Base-by-base conservation (phyloP, 2,888 invertebrate species). In the Leptogaster cylindrica region DNA sequence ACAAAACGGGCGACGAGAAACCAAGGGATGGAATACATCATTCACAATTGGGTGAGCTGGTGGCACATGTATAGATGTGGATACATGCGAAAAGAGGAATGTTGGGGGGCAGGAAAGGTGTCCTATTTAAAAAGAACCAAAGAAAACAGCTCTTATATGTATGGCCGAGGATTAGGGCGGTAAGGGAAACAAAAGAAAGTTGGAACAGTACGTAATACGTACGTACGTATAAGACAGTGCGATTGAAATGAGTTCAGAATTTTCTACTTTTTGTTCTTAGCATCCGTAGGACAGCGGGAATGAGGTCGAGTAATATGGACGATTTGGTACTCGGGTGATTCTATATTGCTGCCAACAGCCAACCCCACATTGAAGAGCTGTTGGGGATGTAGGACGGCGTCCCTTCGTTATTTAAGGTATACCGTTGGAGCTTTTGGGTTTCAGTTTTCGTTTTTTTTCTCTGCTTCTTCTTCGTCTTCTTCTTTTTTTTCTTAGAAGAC, bases 101-200 rank as follows among this genome's bases (percentile, higher is more conserved):
- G 33, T 10, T 6, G 64, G 8, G 33, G 64, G 48, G 48, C 39
- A 46, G 48, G 51, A 64, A 64, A 48, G 64, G 64, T 44, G 64
- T 48, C 64, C 46, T 64, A 64, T 64, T 64, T 64, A 64, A 64
- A 64, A 64, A 48, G 33, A 58, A 48, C 31, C 48, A 64, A 64
- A 64, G 33, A 64, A 64, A 64, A 64, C 64, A 64, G 33, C 48
- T 64, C 33, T 61, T 48, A 28, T 28, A 25, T 33, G 31, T 48
- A 12, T 23, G 48, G 46, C 28, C 33, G 25, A 8, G n/a, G 28
- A 48, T 20, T 20, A 20, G 23, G 64, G n/a, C 16, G 23, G 31
- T 20, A 16, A n/a, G 39, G 25, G 23, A 8, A 10, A 25, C 12
- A 8, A 10, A 2, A 1, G 8, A 16, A 36, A 2, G 55, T n/a